Evolutionary conservation across 2,888 invertebrate genomes (phyloP).

Genomic region (Rhimphoctona megacephalus): DNA sequence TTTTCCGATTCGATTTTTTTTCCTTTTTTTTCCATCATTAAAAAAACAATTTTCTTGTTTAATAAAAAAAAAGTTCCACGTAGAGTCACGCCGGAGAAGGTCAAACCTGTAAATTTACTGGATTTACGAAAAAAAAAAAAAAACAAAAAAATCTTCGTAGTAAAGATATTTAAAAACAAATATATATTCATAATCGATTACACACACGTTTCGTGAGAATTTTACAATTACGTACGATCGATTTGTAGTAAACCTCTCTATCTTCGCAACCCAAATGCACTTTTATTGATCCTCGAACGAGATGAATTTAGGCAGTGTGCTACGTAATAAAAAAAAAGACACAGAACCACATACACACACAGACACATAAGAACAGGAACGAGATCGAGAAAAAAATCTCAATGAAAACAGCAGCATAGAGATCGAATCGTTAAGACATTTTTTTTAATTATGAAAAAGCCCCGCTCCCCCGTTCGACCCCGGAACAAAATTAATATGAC

Average conservation of each 20-base stretch:
- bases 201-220: constrained; percentile 59
- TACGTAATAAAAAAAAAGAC: constrained; percentile 20
- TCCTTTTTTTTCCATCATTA: neutral
- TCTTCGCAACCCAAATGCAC: constrained; percentile 38
- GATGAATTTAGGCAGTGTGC: constrained; percentile 41
- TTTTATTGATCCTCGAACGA: constrained; percentile 48
- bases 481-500: neutral
- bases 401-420: constrained; percentile 31
- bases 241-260: constrained; percentile 54
- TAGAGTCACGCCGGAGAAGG: constrained; percentile 35
- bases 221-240: constrained; percentile 62
- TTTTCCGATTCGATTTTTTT: neutral
- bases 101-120: constrained; percentile 54
- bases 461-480: neutral
- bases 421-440: constrained; percentile 37
- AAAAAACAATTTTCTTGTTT: neutral
- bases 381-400: constrained; percentile 12
- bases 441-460: neutral
- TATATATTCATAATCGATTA: constrained; percentile 53
- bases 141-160: constrained; percentile 48
- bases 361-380: constrained; percentile 15
- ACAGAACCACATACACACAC: constrained; percentile 45
- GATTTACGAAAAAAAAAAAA: constrained; percentile 41
- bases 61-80: neutral
- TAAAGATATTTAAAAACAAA: constrained; percentile 55